Percentiles rank a stretch among this genome's conserved stretches.
Conservation (phyloP, 64 coral and sea anemone species). For the Montipora cactus region DNA sequence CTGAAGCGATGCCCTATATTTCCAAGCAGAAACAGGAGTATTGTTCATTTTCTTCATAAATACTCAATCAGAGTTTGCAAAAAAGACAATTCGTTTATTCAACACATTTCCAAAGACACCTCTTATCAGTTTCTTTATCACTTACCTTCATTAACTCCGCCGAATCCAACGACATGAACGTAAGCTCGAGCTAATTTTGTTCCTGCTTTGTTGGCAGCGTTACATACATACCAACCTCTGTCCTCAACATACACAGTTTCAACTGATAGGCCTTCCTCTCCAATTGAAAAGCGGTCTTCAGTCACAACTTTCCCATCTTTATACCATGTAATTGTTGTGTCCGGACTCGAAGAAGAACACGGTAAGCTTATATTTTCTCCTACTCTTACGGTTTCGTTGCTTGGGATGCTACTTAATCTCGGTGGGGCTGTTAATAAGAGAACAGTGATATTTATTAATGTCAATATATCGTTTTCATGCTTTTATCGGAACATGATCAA, state of each 20-base stretch:
- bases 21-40: too few species aligned
- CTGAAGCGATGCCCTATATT: too few species aligned
- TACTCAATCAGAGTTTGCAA: not conserved
- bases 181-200: constrained; percentile 48
- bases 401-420: constrained; percentile 42
- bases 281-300: not conserved
- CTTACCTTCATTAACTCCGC: constrained; percentile 22
- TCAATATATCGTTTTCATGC: too few species aligned
- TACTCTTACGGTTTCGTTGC: constrained; percentile 68
- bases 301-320: constrained; percentile 65
- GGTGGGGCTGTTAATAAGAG: constrained; percentile 56
- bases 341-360: constrained; percentile 49
- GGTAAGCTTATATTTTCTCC: not conserved
- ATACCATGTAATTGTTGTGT: constrained; percentile 65
- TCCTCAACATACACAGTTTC: constrained; percentile 18
- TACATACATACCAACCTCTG: constrained; percentile 79
- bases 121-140: not conserved
- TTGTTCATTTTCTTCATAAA: too few species aligned
- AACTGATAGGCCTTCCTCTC: constrained; percentile 37
- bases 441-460: not conserved
- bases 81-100: too few species aligned
- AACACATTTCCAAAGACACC: not conserved
- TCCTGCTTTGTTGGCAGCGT: constrained; percentile 64
- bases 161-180: constrained; percentile 44
- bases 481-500: too few species aligned